These are phyloP conservation scores for Peromyscus attwateri DNA, from an alignment of 2,797 vertebrate species.

Conservation along the genomic window DNA sequence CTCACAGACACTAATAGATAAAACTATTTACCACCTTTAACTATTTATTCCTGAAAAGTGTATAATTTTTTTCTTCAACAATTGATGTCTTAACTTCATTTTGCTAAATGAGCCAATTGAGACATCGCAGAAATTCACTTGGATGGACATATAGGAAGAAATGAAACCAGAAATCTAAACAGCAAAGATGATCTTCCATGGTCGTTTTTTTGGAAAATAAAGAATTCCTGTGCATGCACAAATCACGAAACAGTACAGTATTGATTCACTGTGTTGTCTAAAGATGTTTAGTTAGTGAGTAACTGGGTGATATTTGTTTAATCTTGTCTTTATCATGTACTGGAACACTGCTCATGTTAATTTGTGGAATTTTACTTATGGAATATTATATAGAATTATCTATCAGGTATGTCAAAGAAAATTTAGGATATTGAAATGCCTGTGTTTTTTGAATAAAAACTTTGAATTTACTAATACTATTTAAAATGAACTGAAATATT, in stretches of 20 bases:
- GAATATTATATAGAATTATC: constrained; percentile 35
- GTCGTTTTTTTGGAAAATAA: not conserved
- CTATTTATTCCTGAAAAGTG: not conserved
- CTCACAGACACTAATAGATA: not conserved
- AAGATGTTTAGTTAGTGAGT: not conserved
- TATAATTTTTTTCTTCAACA: not conserved
- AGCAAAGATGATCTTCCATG: not conserved
- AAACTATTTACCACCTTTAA: not conserved
- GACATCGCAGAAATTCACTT: not conserved
- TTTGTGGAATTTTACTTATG: not conserved
- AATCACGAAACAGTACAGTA: not conserved
- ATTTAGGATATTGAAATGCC: not conserved
- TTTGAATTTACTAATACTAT: not conserved
- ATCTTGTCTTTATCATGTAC: not conserved
- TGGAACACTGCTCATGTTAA: not conserved
- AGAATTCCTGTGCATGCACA: not conserved
- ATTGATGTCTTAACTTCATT: not conserved
- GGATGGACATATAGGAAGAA: not conserved
- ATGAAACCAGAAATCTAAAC: not conserved
- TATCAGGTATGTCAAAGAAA: constrained; percentile 48
- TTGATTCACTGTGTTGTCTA: not conserved
- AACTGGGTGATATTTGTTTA: not conserved
- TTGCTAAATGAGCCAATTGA: not conserved
- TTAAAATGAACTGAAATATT: not conserved
- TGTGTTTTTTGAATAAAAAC: not conserved